phyloP scores from a whole-genome alignment of 1,140 invertebrate species.

The Achatina immaculata region DNA sequence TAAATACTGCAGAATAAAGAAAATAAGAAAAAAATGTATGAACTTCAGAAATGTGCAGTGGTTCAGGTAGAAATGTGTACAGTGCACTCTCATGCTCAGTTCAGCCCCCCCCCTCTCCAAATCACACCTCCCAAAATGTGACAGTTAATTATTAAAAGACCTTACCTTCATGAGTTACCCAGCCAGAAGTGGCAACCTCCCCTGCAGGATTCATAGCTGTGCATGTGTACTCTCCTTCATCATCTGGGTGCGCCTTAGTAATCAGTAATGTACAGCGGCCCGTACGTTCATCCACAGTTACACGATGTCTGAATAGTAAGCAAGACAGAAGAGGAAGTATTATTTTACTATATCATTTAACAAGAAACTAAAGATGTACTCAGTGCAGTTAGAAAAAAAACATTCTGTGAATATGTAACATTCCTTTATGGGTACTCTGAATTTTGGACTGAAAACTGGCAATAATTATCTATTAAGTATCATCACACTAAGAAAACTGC shows the following conservation, averaged over 20 bases:
- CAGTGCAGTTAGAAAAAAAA: not conserved
- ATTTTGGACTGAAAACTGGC: too few relatives aligned
- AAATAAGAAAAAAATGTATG: too few relatives aligned
- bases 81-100: too few relatives aligned
- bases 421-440: not conserved
- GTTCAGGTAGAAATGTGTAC: too few relatives aligned
- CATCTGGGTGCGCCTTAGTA: slow-evolving; percentile 90
- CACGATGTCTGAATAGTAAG: slow-evolving; percentile 56
- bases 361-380: not conserved
- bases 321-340: too few relatives aligned
- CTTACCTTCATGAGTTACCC: slow-evolving; percentile 62
- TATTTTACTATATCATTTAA: not conserved
- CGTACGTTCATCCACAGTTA: slow-evolving; percentile 56
- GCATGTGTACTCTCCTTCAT: slow-evolving; percentile 96
- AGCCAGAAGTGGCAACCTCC: slow-evolving; percentile 69
- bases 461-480: too few relatives aligned
- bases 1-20: too few relatives aligned
- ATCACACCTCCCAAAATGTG: too few relatives aligned
- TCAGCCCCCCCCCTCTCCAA: too few relatives aligned
- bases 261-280: slow-evolving; percentile 88
- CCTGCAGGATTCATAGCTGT: slow-evolving; percentile 78
- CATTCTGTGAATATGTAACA: not conserved
- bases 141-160: not conserved
- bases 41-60: too few relatives aligned
- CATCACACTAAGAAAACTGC: too few relatives aligned